Conservation (phyloP, 1,140 invertebrate genomes). For the Luehdorfia chinensis region DNA sequence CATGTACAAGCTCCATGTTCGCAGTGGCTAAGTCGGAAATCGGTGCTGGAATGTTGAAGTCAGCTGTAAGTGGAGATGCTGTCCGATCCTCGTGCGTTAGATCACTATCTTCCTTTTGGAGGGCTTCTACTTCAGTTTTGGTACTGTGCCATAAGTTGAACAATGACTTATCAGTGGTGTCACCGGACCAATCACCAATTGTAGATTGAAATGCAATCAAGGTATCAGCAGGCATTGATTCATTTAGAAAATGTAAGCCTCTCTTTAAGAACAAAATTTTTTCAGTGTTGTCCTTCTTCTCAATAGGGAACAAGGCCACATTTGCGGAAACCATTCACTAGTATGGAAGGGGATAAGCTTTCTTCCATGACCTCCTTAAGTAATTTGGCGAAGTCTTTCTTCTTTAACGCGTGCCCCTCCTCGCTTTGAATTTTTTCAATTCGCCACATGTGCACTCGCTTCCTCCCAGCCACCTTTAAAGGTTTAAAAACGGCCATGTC, state of each 20-base stretch:
- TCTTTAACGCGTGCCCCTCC: conserved; percentile 1
- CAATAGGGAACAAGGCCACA: conserved; percentile 9
- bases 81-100: too few species aligned
- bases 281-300: conserved; percentile 14
- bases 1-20: too few species aligned
- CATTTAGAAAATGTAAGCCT: conserved; percentile 11
- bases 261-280: conserved; percentile 6
- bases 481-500: conserved; percentile 21
- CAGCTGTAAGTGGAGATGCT: too few species aligned
- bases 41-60: too few species aligned
- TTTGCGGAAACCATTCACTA: conserved; percentile 12
- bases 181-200: conserved; percentile 13
- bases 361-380: conserved; percentile 10
- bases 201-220: conserved; percentile 6
- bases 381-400: conserved; percentile 14
- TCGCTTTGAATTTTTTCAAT: neutral
- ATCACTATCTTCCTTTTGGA: conserved; percentile 1
- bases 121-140: conserved; percentile 9
- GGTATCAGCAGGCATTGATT: neutral
- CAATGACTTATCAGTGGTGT: conserved; percentile 5
- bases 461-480: conserved; percentile 13
- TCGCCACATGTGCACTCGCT: neutral
- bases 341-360: neutral
- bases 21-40: too few species aligned
- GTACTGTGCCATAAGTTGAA: conserved; percentile 10